Evolutionary conservation across 2,888 invertebrate genomes (phyloP).

Genomic region (Leucophenga montana): DNA sequence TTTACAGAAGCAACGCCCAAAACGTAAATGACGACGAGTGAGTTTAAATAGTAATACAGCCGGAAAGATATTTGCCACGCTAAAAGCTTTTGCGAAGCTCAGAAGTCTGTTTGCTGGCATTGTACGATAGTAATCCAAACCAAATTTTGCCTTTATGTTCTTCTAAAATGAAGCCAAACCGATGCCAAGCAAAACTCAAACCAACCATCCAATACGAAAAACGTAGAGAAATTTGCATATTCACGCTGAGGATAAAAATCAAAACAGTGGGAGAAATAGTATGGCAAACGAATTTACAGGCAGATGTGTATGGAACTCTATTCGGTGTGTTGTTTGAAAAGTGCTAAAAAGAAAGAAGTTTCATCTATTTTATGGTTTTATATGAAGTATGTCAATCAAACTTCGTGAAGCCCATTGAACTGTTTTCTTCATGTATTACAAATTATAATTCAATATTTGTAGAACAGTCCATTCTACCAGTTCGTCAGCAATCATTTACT

Average conservation of each 20-base stretch:
- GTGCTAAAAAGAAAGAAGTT: slow-evolving; percentile 14
- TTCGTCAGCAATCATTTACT: too few relatives aligned
- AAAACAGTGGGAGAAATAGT: slow-evolving; percentile 61
- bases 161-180: background rate
- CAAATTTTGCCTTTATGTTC: slow-evolving; percentile 11
- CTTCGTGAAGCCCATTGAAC: too few relatives aligned
- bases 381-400: too few relatives aligned
- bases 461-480: too few relatives aligned
- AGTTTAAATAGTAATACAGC: slow-evolving; percentile 23
- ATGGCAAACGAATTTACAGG: slow-evolving; percentile 28
- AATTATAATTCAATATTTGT: too few relatives aligned
- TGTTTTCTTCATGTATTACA: too few relatives aligned
- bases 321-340: background rate
- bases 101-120: slow-evolving; percentile 8
- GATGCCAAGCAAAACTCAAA: too few relatives aligned
- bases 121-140: slow-evolving; percentile 7
- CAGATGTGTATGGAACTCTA: slow-evolving; percentile 15
- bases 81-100: slow-evolving; percentile 25
- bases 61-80: slow-evolving; percentile 26
- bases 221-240: slow-evolving; percentile 56
- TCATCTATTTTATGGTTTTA: too few relatives aligned
- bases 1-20: slow-evolving; percentile 38
- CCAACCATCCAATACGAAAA: background rate
- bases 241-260: slow-evolving; percentile 66
- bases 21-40: background rate